phyloP scores from a whole-genome alignment of 2,797 vertebrate species.

The Threskiornis aethiopicus region DNA sequence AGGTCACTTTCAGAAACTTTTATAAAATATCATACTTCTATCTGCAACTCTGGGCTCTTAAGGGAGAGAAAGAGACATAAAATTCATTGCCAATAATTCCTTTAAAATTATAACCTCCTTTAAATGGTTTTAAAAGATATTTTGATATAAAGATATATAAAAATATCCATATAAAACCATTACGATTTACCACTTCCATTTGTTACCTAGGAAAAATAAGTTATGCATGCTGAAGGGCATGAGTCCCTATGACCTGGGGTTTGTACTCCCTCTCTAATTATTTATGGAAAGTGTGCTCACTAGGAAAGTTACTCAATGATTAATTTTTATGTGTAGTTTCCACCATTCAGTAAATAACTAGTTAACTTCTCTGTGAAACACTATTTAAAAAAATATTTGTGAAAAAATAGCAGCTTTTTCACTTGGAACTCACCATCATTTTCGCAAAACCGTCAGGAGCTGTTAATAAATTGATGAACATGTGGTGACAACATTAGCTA shows the following conservation, averaged over 20 bases:
- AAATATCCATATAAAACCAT: neutral
- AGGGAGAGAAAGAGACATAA: neutral
- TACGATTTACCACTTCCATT: neutral
- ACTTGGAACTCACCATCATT: neutral
- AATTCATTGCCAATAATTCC: neutral
- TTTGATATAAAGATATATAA: neutral
- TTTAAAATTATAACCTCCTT: neutral
- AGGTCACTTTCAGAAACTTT: neutral
- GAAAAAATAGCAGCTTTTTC: neutral
- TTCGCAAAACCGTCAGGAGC: neutral
- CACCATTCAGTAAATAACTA: neutral
- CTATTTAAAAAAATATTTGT: neutral
- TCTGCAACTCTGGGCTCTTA: neutral
- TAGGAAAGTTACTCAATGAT: neutral
- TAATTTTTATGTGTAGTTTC: neutral
- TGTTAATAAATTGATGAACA: slow-evolving; percentile 23
- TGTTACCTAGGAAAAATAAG: neutral
- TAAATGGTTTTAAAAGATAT: neutral
- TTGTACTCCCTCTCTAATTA: neutral
- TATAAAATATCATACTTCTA: neutral
- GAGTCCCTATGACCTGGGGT: neutral
- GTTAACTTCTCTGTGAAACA: neutral
- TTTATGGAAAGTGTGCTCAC: neutral
- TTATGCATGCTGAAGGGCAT: neutral
- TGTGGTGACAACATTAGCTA: slow-evolving; percentile 14